phyloP scores from a whole-genome alignment of 2,888 invertebrate species.

The Temnothorax rugatulus region DNA sequence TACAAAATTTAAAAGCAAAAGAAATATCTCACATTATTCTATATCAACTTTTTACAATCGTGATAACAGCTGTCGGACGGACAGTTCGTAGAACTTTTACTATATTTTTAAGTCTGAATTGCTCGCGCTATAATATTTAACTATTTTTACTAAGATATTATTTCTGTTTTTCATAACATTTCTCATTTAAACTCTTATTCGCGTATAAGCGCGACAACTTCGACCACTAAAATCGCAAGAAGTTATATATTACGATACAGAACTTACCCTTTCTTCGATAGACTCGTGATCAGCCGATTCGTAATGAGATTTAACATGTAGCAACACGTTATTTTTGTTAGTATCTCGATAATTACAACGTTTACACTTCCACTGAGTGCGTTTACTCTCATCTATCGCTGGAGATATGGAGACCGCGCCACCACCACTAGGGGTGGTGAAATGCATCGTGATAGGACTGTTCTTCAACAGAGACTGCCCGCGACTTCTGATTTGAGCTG shows the following conservation, averaged over 20 bases:
- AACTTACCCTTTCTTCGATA: slow-evolving; percentile 63
- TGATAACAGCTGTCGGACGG: neutral
- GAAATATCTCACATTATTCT: neutral
- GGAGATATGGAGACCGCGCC: slow-evolving; percentile 65
- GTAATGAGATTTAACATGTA: slow-evolving; percentile 90
- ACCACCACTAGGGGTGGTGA: slow-evolving; percentile 39
- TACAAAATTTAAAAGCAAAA: slow-evolving; percentile 6
- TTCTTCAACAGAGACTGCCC: slow-evolving; percentile 81
- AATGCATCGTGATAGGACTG: slow-evolving; percentile 66
- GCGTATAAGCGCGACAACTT: neutral
- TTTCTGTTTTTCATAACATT: neutral
- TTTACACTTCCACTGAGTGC: slow-evolving; percentile 95
- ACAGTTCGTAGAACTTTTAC: neutral
- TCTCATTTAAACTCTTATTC: neutral
- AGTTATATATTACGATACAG: neutral
- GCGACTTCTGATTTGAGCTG: slow-evolving; percentile 85
- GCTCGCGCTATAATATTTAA: neutral
- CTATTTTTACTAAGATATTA: neutral
- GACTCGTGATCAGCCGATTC: slow-evolving; percentile 80
- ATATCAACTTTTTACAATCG: neutral
- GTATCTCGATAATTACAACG: slow-evolving; percentile 93
- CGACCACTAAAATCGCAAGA: neutral
- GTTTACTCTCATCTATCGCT: slow-evolving; percentile 88
- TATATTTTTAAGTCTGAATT: neutral
- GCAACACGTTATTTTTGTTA: slow-evolving; percentile 89